Base-by-base conservation (phyloP, 2,797 vertebrate species). In the Eleutherodactylus coqui region DNA sequence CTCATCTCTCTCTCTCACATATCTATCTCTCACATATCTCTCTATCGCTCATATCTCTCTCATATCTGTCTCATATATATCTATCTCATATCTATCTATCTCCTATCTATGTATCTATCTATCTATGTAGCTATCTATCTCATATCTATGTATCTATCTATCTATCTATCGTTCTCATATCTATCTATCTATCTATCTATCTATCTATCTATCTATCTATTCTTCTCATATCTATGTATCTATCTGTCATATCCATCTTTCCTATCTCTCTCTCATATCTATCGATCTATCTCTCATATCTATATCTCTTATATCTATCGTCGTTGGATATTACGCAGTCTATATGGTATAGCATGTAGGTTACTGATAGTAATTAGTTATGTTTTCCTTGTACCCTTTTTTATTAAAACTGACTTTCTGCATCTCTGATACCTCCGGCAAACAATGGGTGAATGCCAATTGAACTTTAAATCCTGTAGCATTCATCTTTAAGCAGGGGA, bases 141-240 rank as follows among this genome's bases (percentile, higher is more conserved):
- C 17, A 14, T 60, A 5, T 62, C 27, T 62, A 16, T 62, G 3
- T 29, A 14, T 62, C 10, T 62, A 29, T 62, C 11, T 32, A 62
- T 62, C 58, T 62, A 62, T 62, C 58, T 62, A 29, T 62, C 58
- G n/a, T n/a, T n/a, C n/a, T n/a, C n/a, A n/a, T n/a, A n/a, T n/a
- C n/a, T 34, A 64, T 64, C n/a, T 62, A 62, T 62, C 58, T 62
- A 29, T 62, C 58, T 64, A 34, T 34, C 60, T 64, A 64, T 34
- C 60, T 64, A 64, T 16, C 29, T 64, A 64, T 17, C 62, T 34
- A 64, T 64, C 29, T 64, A 34, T 64, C 13, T n/a, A n/a, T n/a
- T n/a, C n/a, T n/a, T n/a, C n/a, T n/a, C n/a, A n/a, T n/a, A n/a
- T n/a, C n/a, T 34, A 64, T 64, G 4, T 17, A 58, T n/a, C 32